phyloP scores from a whole-genome alignment of 2,113 vertebrate species.

The Silurus asotus region DNA sequence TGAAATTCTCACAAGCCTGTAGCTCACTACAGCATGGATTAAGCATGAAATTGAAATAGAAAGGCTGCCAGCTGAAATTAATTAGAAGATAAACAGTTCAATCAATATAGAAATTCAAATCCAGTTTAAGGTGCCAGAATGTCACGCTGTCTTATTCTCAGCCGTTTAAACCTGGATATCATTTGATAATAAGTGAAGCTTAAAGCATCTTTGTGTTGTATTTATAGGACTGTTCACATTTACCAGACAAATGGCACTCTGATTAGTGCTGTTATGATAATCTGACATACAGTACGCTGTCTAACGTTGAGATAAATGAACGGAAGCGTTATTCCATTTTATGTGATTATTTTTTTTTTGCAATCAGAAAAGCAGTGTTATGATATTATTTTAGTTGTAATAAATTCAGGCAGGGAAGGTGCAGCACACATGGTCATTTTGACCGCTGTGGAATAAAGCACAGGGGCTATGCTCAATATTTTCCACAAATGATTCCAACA shows the following conservation, averaged over 20 bases:
- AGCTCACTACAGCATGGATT: not conserved
- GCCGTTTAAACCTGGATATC: conserved; percentile 7
- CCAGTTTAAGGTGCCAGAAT: conserved; percentile 20
- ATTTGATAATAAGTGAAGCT: not conserved
- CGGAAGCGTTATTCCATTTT: not conserved
- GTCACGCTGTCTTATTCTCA: conserved; percentile 6
- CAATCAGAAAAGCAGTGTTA: not conserved
- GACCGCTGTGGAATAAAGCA: not conserved
- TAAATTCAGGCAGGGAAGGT: not conserved
- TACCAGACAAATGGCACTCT: not conserved
- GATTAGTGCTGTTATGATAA: not conserved
- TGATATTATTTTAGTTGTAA: not conserved
- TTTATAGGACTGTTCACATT: not conserved
- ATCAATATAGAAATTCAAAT: conserved; percentile 23
- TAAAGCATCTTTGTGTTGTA: not conserved
- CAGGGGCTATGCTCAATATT: not conserved
- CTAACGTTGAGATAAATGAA: not conserved
- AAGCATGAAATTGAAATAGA: conserved; percentile 27
- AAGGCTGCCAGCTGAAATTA: conserved; percentile 19
- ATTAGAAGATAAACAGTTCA: conserved; percentile 28
- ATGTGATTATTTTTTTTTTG: not conserved
- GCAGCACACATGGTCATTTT: not conserved
- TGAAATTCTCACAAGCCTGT: not conserved
- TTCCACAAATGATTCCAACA: conserved; percentile 11
- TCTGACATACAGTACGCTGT: not conserved